Evolutionary conservation across 2,113 vertebrate genomes (phyloP).

Genomic region (Hymenochirus boettgeri): DNA sequence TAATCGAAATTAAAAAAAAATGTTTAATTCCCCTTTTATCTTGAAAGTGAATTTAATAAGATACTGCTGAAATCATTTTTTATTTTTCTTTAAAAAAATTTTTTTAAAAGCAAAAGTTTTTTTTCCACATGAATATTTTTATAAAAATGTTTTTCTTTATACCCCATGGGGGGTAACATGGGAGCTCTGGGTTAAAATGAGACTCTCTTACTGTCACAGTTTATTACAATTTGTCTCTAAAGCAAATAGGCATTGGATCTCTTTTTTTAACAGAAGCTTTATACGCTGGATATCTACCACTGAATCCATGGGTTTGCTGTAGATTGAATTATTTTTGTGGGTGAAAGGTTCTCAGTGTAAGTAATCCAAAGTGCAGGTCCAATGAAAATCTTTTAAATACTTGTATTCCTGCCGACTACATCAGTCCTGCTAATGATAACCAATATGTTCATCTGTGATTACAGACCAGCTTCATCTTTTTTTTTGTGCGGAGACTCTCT

Average conservation of each 20-base stretch:
- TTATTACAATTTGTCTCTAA: conserved; percentile 52
- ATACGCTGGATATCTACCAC: too few relatives aligned
- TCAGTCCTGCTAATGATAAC: conserved; percentile 77
- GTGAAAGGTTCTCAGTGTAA: conserved; percentile 67
- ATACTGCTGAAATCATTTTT: too few relatives aligned
- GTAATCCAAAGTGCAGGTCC: conserved; percentile 53
- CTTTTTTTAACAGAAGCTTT: conserved; percentile 57
- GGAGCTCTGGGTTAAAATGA: too few relatives aligned
- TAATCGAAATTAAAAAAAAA: too few relatives aligned
- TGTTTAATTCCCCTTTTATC: too few relatives aligned
- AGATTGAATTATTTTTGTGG: conserved; percentile 68
- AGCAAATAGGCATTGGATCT: conserved; percentile 53
- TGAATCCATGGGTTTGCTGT: conserved; percentile 67
- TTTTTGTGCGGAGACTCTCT: conserved; percentile 76
- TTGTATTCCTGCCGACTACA: conserved; percentile 60
- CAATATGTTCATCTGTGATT: conserved; percentile 84
- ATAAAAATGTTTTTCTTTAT: too few relatives aligned
- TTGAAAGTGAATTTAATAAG: too few relatives aligned
- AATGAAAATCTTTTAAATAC: conserved; percentile 63
- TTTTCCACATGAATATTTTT: too few relatives aligned
- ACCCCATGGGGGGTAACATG: too few relatives aligned
- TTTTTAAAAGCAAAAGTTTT: too few relatives aligned
- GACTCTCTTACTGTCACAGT: conserved; percentile 46
- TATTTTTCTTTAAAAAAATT: too few relatives aligned
- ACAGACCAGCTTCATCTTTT: conserved; percentile 72